A percentile compares a stretch with the other conserved stretches of the same genome.
phyloP scores from a whole-genome alignment of 2,797 vertebrate species.

The Lepus oiostolus region DNA sequence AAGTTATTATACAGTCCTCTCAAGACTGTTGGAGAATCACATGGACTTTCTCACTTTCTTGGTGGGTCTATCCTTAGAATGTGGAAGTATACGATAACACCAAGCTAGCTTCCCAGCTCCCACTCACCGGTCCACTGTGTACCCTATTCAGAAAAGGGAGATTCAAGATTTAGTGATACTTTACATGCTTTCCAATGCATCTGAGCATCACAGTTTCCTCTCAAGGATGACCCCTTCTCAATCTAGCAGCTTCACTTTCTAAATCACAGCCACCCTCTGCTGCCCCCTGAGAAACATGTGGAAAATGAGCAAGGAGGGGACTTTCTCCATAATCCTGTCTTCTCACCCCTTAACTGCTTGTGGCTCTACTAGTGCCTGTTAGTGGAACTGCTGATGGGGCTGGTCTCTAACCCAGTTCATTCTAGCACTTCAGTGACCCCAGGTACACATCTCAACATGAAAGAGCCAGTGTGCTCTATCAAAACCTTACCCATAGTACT shows the following conservation, averaged over 20 bases:
- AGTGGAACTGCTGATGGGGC: not conserved
- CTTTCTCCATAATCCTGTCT: not conserved
- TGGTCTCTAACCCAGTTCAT: not conserved
- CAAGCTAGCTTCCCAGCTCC: not conserved
- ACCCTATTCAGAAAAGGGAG: not conserved
- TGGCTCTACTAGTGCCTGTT: not conserved
- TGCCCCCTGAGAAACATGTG: not conserved
- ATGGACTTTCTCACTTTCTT: not conserved
- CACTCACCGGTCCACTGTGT: not conserved
- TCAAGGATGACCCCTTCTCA: not conserved
- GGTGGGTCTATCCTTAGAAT: not conserved
- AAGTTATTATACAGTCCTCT: constrained; percentile 21
- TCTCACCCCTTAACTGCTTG: not conserved
- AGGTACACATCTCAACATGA: not conserved
- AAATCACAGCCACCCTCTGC: not conserved
- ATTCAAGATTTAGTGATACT: not conserved
- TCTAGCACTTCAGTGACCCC: not conserved
- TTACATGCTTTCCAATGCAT: not conserved
- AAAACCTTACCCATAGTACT: not conserved
- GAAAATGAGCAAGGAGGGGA: not conserved
- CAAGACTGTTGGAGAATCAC: constrained; percentile 14
- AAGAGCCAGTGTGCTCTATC: not conserved
- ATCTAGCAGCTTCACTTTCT: not conserved
- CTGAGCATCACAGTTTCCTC: not conserved
- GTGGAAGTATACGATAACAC: not conserved